Evolutionary conservation across 1,140 invertebrate species (phyloP).

Genomic region (Ceratoteleas bidentatus): DNA sequence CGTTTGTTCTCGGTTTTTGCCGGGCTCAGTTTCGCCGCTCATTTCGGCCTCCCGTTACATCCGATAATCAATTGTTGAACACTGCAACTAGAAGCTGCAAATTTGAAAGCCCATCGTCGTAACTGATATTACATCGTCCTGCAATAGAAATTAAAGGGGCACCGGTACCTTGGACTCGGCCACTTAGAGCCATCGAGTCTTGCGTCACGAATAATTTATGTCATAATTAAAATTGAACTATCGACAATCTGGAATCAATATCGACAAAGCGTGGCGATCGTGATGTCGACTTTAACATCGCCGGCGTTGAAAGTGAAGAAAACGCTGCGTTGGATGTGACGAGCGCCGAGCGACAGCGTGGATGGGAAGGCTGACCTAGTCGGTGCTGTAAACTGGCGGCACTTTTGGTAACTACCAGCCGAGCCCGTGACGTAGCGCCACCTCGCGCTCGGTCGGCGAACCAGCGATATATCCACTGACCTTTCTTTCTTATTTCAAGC

Average conservation of each 20-base stretch:
- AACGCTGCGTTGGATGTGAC: background rate
- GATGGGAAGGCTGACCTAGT: slow-evolving; percentile 67
- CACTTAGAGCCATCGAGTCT: background rate
- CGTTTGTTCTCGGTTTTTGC: slow-evolving; percentile 62
- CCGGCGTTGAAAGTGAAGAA: background rate
- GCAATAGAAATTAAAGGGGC: slow-evolving; percentile 3
- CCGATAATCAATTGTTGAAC: slow-evolving; percentile 45
- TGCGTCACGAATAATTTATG: background rate
- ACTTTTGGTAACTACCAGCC: slow-evolving; percentile 32
- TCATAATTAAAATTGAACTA: background rate
- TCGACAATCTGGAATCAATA: background rate
- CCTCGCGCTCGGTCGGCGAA: slow-evolving; percentile 36
- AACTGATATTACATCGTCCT: slow-evolving; percentile 23
- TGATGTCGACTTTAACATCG: slow-evolving; percentile 1
- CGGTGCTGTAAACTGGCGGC: slow-evolving; percentile 78
- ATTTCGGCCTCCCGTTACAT: slow-evolving; percentile 46
- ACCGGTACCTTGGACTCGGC: background rate
- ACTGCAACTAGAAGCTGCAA: slow-evolving; percentile 24
- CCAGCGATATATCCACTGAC: slow-evolving; percentile 45
- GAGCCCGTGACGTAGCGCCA: slow-evolving; percentile 55
- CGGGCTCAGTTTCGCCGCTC: slow-evolving; percentile 27
- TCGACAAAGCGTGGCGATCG: background rate
- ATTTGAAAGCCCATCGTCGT: slow-evolving; percentile 17
- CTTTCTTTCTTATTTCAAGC: slow-evolving; percentile 51
- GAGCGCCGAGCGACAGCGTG: slow-evolving; percentile 5